Percentiles rank a stretch among this genome's conserved stretches.
Conservation (phyloP, 2,888 invertebrate species). For the Lampropteryx suffumata region DNA sequence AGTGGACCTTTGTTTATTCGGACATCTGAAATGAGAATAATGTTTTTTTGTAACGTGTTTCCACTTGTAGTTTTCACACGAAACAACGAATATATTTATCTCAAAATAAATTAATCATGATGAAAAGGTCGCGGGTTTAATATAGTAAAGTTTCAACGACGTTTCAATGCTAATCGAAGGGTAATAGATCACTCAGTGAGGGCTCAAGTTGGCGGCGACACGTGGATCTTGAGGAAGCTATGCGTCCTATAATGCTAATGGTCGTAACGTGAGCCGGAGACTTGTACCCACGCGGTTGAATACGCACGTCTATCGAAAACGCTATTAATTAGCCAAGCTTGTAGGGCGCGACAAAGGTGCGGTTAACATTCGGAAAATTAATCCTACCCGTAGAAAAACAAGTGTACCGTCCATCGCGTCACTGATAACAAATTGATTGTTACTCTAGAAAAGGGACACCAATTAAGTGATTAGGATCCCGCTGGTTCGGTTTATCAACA, state of each 20-base stretch:
- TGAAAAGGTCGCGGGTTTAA: constrained; percentile 47
- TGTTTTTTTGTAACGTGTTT: constrained; percentile 7
- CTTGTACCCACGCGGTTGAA: constrained; percentile 20
- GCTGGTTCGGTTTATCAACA: constrained; percentile 58
- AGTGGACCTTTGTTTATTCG: constrained; percentile 59
- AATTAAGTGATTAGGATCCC: constrained; percentile 74
- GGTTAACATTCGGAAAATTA: constrained; percentile 78
- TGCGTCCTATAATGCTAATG: constrained; percentile 64
- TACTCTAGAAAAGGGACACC: constrained; percentile 56
- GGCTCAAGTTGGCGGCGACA: constrained; percentile 6
- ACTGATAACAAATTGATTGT: constrained; percentile 68
- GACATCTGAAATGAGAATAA: constrained; percentile 66
- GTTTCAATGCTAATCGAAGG: constrained; percentile 45
- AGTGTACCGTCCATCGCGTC: constrained; percentile 44
- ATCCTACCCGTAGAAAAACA: constrained; percentile 67
- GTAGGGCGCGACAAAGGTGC: constrained; percentile 71
- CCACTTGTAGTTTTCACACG: neutral
- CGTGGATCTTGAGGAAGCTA: constrained; percentile 29
- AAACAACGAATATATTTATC: neutral
- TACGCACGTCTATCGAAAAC: constrained; percentile 66
- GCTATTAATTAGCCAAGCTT: constrained; percentile 72
- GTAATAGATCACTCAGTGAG: constrained; percentile 55
- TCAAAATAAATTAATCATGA: constrained; percentile 45
- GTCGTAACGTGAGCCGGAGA: constrained; percentile 62
- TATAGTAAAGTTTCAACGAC: too few species aligned